Evolutionary conservation across 30 jellyfish, hydroid and myxozoan genomes (phyloP).

Genomic region (Aurelia sp.): DNA sequence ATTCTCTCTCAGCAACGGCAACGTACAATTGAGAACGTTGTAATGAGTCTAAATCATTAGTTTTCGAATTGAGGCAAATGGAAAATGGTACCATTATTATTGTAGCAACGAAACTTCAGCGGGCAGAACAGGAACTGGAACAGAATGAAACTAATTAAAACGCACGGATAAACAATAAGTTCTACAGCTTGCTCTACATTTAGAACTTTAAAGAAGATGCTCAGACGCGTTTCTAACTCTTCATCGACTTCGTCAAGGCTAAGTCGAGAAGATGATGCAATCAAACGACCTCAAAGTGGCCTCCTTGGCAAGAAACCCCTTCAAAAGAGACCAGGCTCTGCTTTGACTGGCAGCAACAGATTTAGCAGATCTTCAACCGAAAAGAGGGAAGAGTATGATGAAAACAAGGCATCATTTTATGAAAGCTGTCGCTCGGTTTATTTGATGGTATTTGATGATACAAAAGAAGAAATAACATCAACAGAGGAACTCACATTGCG

Average conservation of each 20-base stretch:
- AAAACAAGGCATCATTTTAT: constrained; percentile 52
- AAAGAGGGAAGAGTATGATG: constrained; percentile 41
- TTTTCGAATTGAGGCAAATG: not conserved
- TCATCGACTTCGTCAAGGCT: constrained; percentile 49
- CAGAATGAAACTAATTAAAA: no score
- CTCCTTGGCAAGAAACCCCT: not conserved
- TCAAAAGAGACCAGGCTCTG: not conserved
- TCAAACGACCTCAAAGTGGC: not conserved
- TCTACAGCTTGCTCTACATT: no score
- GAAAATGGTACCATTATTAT: not conserved
- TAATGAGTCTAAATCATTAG: no score
- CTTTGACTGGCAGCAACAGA: constrained; percentile 6
- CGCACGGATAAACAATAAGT: no score
- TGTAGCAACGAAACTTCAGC: constrained; percentile 4
- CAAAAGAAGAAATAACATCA: constrained; percentile 73
- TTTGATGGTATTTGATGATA: constrained; percentile 59
- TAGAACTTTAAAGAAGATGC: not conserved
- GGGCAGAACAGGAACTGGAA: no score
- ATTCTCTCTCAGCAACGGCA: no score
- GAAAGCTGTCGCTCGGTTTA: constrained; percentile 60
- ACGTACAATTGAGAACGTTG: no score
- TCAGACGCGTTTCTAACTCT: constrained; percentile 7
- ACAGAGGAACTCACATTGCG: constrained; percentile 77
- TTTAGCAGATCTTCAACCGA: constrained; percentile 30
- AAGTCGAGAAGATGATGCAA: constrained; percentile 30